Conservation (phyloP, 53 echinoderm and acorn worm genomes). For the Mesocentrotus franciscanus region DNA sequence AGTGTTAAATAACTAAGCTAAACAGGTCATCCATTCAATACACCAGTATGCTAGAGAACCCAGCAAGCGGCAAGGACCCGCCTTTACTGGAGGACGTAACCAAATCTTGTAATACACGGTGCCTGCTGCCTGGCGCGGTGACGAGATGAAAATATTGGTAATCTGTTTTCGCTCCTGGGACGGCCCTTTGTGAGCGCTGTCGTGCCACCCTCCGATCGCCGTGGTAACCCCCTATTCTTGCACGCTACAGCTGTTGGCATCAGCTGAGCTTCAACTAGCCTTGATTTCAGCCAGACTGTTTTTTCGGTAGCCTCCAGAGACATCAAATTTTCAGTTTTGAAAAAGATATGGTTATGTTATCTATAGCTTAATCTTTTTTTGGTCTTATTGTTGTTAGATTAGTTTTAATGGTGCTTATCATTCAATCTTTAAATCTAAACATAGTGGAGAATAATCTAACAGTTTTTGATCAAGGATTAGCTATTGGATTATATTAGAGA, state of each 20-base stretch:
- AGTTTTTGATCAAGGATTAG: too few species aligned
- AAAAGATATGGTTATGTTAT: too few species aligned
- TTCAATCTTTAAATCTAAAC: background rate
- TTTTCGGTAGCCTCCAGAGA: background rate
- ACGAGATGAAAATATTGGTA: slow-evolving; percentile 50
- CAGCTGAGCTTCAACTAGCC: slow-evolving; percentile 20
- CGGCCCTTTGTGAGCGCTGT: slow-evolving; percentile 38
- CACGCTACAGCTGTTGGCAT: slow-evolving; percentile 34
- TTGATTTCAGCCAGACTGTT: background rate
- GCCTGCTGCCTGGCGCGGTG: slow-evolving; percentile 15
- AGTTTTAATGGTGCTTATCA: too few species aligned
- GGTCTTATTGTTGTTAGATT: too few species aligned
- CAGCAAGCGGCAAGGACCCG: background rate
- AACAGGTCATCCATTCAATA: slow-evolving; percentile 8
- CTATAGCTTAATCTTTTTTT: too few species aligned
- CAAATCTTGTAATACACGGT: slow-evolving; percentile 30
- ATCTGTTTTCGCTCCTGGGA: slow-evolving; percentile 50
- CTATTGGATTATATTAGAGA: too few species aligned
- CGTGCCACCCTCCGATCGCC: slow-evolving; percentile 40
- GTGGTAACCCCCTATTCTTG: slow-evolving; percentile 30
- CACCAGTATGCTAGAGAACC: background rate
- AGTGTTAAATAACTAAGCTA: slow-evolving; percentile 22
- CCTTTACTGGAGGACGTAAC: background rate
- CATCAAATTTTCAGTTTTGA: background rate
- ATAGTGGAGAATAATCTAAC: too few species aligned